phyloP scores from a whole-genome alignment of 1,140 invertebrate genomes.

The Zeugodacus cucurbitae region DNA sequence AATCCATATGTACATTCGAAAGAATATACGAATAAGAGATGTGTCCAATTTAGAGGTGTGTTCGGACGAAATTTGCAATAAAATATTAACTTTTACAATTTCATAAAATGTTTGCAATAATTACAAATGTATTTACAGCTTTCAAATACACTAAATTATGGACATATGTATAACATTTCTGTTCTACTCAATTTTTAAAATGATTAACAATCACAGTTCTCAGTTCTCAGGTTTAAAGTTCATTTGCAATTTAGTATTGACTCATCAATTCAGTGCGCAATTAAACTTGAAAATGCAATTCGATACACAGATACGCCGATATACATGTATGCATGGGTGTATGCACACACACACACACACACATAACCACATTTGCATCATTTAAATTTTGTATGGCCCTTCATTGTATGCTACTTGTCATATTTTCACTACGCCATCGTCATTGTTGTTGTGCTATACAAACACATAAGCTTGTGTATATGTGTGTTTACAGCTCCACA shows the following conservation, averaged over 20 bases:
- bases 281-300: not conserved
- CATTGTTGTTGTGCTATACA: not conserved
- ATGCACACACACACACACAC: not conserved
- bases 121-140: too few relatives aligned
- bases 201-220: not conserved
- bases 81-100: too few relatives aligned
- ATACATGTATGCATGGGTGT: not conserved
- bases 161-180: too few relatives aligned
- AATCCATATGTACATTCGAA: too few relatives aligned
- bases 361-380: not conserved
- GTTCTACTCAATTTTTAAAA: too few relatives aligned
- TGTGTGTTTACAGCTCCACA: not conserved
- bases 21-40: too few relatives aligned
- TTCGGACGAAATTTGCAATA: too few relatives aligned
- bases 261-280: not conserved
- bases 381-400: not conserved
- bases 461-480: not conserved
- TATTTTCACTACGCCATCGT: not conserved
- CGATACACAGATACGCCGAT: not conserved
- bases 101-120: too few relatives aligned
- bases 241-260: not conserved
- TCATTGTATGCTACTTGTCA: too few relatives aligned
- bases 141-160: too few relatives aligned
- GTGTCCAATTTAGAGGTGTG: too few relatives aligned
- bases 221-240: too few relatives aligned